Evolutionary conservation across 2,113 vertebrate species (phyloP), one percentile per base, ranked within the genome.

Genomic region (Macaca nemestrina): DNA sequence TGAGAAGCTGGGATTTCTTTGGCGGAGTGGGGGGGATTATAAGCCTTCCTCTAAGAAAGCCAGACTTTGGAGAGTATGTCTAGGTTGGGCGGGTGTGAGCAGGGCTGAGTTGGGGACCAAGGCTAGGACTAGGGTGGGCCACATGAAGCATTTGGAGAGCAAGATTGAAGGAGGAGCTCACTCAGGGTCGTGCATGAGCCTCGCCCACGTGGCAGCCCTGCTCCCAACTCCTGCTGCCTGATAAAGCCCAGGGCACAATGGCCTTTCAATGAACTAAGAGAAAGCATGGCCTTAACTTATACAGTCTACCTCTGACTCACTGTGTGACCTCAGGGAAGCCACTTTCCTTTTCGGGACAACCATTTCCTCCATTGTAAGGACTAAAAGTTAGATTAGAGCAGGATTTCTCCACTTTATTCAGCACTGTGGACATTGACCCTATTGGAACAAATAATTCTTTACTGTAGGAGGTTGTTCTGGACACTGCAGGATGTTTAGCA

Each of bases 41-140:
- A 82, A 88, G 52, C 27, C 73, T 97, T 86, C 84, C 87, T 23
- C 10, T 81, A 35, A 88, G 83, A 82, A 92, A 30, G 43, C 30
- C 23, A 20, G 48, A 9, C 55, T 48, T 48, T 35, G 45, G 75
- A 2, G 22, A 18, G 3, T 45, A 6, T 50, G 64, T 45, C 83
- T 87, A 61, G 25, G 16, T 59, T 72, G 50, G 72, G 40, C 25
- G 81, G 88, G 55, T 70, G 27, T 30, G 64, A 57, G 23, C 13
- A 35, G 61, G 59, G 45, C 57, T 91, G 91, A 40, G 35, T 48
- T 25, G 32, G 61, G 72, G 61, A 18, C 61, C 40, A 22, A 32
- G 40, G 50, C 11, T 70, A 76, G 59, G 61, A 27, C 27, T 2
- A 6, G 27, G 2, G 14, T 8, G 13, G 75, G 22, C 14, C 40